These are phyloP conservation scores for Sepiola atlantica DNA, from an alignment of 2,888 invertebrate species.

Conservation along the genomic window DNA sequence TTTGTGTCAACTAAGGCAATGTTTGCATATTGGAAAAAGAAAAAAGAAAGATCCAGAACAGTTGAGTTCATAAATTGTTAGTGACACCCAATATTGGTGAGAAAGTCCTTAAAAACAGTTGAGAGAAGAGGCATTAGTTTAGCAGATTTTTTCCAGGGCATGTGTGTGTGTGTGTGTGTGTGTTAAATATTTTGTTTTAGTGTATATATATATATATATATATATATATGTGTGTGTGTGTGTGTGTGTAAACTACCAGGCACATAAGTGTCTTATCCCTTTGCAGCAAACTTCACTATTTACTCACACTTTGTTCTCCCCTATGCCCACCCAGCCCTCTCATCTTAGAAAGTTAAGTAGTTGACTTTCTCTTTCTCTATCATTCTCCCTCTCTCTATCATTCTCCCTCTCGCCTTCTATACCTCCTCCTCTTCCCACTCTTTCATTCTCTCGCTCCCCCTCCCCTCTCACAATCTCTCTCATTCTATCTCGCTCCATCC, in stretches of 20 bases:
- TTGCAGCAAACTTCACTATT: not conserved
- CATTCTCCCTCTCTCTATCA: not conserved
- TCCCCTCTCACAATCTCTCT: not conserved
- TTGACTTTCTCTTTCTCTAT: not conserved
- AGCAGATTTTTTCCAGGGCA: not conserved
- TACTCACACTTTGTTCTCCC: not conserved
- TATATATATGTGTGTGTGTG: not conserved
- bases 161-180: not conserved
- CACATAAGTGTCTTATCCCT: too few species aligned
- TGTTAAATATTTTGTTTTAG: not conserved
- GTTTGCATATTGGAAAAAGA: not conserved
- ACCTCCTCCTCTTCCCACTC: not conserved
- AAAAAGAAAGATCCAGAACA: not conserved
- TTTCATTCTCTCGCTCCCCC: not conserved
- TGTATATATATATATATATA: not conserved
- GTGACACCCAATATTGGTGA: slow-evolving; percentile 6
- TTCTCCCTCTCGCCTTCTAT: not conserved
- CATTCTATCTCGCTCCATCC: not conserved
- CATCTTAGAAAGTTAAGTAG: too few species aligned
- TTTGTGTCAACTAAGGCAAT: not conserved
- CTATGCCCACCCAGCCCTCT: not conserved
- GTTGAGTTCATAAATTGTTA: not conserved
- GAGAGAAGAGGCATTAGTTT: not conserved
- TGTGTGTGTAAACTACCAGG: not conserved
- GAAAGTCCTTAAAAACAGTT: slow-evolving; percentile 24